Evolutionary conservation across 1,140 invertebrate species (phyloP), one percentile per base, ranked within the genome.

Genomic region (Panagrolaimus sp.): DNA sequence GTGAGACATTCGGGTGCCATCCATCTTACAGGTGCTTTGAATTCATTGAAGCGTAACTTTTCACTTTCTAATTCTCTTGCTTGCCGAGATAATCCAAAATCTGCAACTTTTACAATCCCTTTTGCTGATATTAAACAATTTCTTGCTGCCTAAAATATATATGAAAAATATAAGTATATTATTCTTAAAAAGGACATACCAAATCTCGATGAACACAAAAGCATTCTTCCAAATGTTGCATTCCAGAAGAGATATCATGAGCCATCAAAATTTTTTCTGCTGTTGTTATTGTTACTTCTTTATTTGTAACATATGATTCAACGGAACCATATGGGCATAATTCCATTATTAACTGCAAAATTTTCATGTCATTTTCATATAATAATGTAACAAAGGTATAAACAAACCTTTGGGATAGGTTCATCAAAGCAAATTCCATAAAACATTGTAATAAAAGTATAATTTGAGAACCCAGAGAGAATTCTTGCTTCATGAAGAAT

Each of bases 151-250:
- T 52, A 52, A 52, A 52, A 14, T 52, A 5, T 6, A 6, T 10
- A 6, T 6, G 10, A 17, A 52, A 4, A 52, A 52, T 14, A 52
- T 17, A 52, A 21, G 3, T 52, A 21, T 52, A n/a, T n/a, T n/a
- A n/a, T n/a, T n/a, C n/a, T 10, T 52, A 52, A 2, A 10, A 5
- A 5, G 4, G 10, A 15, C 47, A 7, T 52, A 52, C 48, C 48
- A 52, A 52, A 52, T 52, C 48, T 7, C 48, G 48, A 52, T 52
- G 48, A 7, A 52, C 48, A 52, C 48, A 52, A 52, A 21, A 24
- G 10, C 9, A 21, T 8, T 52, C 48, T 52, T 52, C 48, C 8
- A 52, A 24, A 7, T 52, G 48, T 15, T n/a, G 7, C 48, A 52
- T 52, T n/a, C 48, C 48, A 52, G n/a, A 14, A n/a, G 48, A n/a